Base-by-base conservation (phyloP, 1,140 invertebrate genomes). In the Drosophila virilis region DNA sequence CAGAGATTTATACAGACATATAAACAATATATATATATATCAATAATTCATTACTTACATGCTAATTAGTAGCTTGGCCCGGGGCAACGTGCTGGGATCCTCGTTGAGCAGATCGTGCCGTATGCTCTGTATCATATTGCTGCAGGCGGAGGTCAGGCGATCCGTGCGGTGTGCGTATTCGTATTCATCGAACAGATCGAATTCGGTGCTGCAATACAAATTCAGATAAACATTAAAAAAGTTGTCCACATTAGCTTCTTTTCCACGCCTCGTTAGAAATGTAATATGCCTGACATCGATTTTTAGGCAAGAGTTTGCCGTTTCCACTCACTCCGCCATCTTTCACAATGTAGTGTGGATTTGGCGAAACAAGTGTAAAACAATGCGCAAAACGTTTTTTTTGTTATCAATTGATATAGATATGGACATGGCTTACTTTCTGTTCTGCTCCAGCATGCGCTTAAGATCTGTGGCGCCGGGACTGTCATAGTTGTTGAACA, bases 401-500 rank as follows among this genome's bases (percentile, higher is more conserved):
- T n/a, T n/a, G n/a, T n/a, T n/a, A n/a, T n/a, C n/a, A n/a, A n/a
- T n/a, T n/a, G n/a, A 10, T 38, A 10, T 12, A 10, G 9, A 12
- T 38, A 38, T 40, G 6, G 38, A n/a, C 2, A 42, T 42, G 35
- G 35, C 12, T 1, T 51, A 88, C 83, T 60, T 52, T 9, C 13
- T 17, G n/a, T 45, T 65, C 7, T 35, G 8, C 3, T 50, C 6
- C 8, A 66, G 9, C 4, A 89, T 6, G 12, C 32, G 9, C 8
- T 77, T 9, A 1, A 51, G 17, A 8, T 80, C 38, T 0, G 80
- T 80, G 2, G 60, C n/a, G 0, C 91, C 91, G 0, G 76, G 51
- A 65, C 90, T 91, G 2, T 76, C 69, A 32, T 79, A 91, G 17
- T 78, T 83, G 54, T 91, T 91, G 43, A 91, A 85, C 75, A 91